These are phyloP conservation scores for Phocoena phocoena DNA, from an alignment of 2,113 vertebrate species.

Conservation along the genomic window DNA sequence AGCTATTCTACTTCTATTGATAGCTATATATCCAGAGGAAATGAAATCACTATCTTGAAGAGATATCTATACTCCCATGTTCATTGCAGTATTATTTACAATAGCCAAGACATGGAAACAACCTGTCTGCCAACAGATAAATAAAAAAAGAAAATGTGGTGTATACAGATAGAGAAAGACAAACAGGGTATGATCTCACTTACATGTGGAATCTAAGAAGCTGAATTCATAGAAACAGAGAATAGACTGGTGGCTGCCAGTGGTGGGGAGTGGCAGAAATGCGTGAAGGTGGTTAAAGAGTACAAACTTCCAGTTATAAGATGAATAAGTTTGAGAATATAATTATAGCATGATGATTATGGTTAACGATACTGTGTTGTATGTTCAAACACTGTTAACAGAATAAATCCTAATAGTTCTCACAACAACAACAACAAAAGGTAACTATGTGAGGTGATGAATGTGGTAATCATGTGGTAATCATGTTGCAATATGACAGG, in stretches of 20 bases:
- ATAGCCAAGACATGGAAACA: neutral
- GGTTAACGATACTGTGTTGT: neutral
- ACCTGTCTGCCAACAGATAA: too few species aligned
- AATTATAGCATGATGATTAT: neutral
- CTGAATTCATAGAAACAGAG: neutral
- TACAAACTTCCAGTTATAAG: neutral
- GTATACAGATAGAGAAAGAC: neutral
- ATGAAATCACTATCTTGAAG: neutral
- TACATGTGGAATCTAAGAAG: neutral
- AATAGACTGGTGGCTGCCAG: neutral
- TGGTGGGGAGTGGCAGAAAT: neutral
- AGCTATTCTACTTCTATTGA: neutral
- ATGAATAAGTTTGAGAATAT: neutral
- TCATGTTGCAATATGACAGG: neutral
- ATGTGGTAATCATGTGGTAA: too few species aligned
- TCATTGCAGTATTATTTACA: neutral
- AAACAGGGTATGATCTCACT: neutral
- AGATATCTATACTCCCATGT: neutral
- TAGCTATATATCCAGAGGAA: neutral
- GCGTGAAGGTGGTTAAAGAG: neutral
- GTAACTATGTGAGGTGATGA: neutral
- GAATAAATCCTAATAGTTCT: neutral
- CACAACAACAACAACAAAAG: neutral
- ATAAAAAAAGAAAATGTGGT: neutral
- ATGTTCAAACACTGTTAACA: neutral